Evolutionary conservation across 2,113 vertebrate genomes (phyloP).

Genomic region (Sapayoa aenigma): DNA sequence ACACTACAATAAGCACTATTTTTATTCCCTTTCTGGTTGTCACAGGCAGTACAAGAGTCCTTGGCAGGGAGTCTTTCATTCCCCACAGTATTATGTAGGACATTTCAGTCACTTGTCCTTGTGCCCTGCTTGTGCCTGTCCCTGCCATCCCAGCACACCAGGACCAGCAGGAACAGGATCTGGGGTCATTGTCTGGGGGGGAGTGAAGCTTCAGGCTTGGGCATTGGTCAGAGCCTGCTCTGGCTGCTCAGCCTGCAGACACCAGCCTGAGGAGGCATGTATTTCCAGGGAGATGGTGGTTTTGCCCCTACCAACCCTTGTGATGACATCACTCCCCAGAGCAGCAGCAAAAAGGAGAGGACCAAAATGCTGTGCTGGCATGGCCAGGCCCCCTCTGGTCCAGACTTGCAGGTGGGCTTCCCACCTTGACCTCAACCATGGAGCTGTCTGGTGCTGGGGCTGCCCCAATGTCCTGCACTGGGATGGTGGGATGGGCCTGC

Average conservation of each 20-base stretch:
- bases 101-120: background rate
- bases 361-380: background rate
- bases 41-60: background rate
- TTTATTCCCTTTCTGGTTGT: conserved; percentile 27
- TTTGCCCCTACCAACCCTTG: background rate
- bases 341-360: background rate
- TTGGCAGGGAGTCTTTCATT: background rate
- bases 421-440: background rate
- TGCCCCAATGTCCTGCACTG: background rate
- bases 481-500: fast-evolving
- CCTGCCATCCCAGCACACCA: background rate
- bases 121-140: conserved; percentile 13
- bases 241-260: background rate
- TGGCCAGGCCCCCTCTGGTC: fast-evolving
- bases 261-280: background rate
- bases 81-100: background rate
- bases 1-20: conserved; percentile 36
- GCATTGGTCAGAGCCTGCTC: background rate
- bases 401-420: background rate
- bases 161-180: background rate
- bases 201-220: background rate
- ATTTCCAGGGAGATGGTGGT: background rate
- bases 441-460: background rate
- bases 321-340: fast-evolving
- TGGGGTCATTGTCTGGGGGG: background rate